Percentiles rank a stretch among this genome's conserved stretches.
phyloP scores from a whole-genome alignment of 1,140 invertebrate species.

The Drosophila mojavensis region DNA sequence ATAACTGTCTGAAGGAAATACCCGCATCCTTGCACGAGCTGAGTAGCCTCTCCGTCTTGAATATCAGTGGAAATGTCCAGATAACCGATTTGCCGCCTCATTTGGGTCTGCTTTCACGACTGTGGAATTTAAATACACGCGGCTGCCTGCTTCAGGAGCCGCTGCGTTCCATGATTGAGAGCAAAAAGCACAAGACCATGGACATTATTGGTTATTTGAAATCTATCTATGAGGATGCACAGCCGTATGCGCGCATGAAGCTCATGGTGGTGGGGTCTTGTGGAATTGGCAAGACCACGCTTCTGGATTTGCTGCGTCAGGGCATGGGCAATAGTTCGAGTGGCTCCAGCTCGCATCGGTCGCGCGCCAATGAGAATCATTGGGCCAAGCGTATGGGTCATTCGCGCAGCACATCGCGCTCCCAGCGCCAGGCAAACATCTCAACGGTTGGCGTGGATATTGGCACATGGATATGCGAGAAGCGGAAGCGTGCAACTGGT shows the following conservation, averaged over 20 bases:
- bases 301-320: constrained; percentile 94
- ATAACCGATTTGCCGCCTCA: constrained; percentile 95
- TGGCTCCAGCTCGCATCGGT: constrained; percentile 58
- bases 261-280: constrained; percentile 98
- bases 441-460: constrained; percentile 99
- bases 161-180: constrained; percentile 95
- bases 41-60: constrained; percentile 95
- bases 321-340: constrained; percentile 81
- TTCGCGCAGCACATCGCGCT: constrained; percentile 84
- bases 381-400: constrained; percentile 98
- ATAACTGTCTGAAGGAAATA: constrained; percentile 92
- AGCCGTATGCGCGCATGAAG: constrained; percentile 97
- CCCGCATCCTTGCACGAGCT: constrained; percentile 94
- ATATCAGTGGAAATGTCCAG: constrained; percentile 94
- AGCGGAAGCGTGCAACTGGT: constrained; percentile 86
- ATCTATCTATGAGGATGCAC: constrained; percentile 94
- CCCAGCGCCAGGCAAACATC: constrained; percentile 86
- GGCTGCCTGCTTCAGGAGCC: constrained; percentile 95
- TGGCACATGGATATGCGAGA: constrained; percentile 96
- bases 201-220: constrained; percentile 98
- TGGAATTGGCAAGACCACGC: constrained; percentile 96
- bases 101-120: constrained; percentile 95
- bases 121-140: constrained; percentile 98
- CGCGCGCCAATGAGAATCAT: constrained; percentile 86
- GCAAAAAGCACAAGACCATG: constrained; percentile 97